Evolutionary conservation across 2,797 vertebrate genomes (phyloP), one percentile per base, ranked within the genome.

Genomic region (Craterocephalus amniculus): DNA sequence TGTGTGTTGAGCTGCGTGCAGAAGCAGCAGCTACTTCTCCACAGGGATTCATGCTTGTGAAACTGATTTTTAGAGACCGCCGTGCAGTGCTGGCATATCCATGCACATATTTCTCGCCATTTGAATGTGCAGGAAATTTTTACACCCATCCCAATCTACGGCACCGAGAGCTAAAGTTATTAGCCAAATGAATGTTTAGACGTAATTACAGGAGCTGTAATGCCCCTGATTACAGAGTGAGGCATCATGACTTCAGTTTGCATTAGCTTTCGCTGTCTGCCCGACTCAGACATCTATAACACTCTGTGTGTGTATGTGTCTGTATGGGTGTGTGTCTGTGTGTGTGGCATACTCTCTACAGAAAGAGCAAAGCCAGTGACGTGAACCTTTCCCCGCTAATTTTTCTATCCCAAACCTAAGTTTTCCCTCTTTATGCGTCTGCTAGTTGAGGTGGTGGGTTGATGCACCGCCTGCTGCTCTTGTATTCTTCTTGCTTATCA

Each of bases 171-270:
- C 83, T 83, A 11, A 79, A 78, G 85, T 85, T 86, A 85, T 90
- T 83, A 80, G 70, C 77, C 63, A 88, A 89, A 92, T 89, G 29
- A 89, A 69, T 83, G 88, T 91, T 89, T 89, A 72, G 77, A 83
- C 74, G 75, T 88, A 88, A 91, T 90, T 87, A 87, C 67, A 80
- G 75, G 72, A 75, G 70, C 63, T 26, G 6, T 81, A 83, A 83
- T 74, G 73, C 63, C 81, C 59, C 31, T 86, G 86, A 92, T 90
- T 89, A 90, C 74, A 91, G 85, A 27, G 36, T 78, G 70, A 84
- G 67, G 65, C 79, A 82, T 81, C 73, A 54, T 76, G 86, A 78
- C 82, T 84, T 85, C 72, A 84, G 84, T 87, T 85, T 83, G 77
- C 79, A 59, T 72, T 82, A 81, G 83, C 81, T 87, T 74, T 87